Percentiles rank a stretch among this genome's conserved stretches.
phyloP scores from a whole-genome alignment of 2,888 invertebrate species.

The Scrobipalpa costella region DNA sequence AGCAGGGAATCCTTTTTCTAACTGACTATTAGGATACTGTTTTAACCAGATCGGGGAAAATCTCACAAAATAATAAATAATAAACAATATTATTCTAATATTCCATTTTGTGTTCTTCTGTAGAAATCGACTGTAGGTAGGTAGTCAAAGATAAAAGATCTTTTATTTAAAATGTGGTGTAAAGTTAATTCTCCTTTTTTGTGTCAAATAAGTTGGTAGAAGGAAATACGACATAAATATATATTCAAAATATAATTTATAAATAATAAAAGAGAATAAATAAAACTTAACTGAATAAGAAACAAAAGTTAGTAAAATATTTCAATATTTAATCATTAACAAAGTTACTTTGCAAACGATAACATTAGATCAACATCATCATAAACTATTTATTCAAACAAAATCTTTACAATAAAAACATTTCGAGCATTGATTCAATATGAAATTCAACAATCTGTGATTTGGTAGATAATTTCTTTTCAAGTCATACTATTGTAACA shows the following conservation, averaged over 20 bases:
- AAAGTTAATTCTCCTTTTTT: neutral
- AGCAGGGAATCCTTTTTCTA: no score
- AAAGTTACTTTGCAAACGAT: constrained; percentile 71
- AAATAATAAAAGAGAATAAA: neutral
- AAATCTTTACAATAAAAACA: constrained; percentile 58
- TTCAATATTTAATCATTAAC: constrained; percentile 68
- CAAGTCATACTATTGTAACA: constrained; percentile 5
- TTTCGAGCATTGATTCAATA: constrained; percentile 33
- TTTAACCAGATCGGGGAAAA: no score
- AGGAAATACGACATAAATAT: constrained; percentile 10
- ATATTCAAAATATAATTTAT: constrained; percentile 6
- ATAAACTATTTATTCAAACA: constrained; percentile 78
- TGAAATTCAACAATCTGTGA: constrained; percentile 52
- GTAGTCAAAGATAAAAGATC: no score
- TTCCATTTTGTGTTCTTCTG: no score
- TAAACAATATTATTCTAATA: no score
- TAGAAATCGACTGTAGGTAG: no score
- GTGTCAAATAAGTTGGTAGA: neutral
- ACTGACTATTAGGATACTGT: no score
- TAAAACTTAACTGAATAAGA: constrained; percentile 26
- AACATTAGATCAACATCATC: constrained; percentile 68
- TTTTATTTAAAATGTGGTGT: no score
- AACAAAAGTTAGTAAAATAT: constrained; percentile 40
- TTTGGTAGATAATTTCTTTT: constrained; percentile 63
- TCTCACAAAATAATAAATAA: no score